These are phyloP conservation scores for Meleagris gallopavo DNA, from an alignment of 2,113 vertebrate genomes.

Conservation along the genomic window DNA sequence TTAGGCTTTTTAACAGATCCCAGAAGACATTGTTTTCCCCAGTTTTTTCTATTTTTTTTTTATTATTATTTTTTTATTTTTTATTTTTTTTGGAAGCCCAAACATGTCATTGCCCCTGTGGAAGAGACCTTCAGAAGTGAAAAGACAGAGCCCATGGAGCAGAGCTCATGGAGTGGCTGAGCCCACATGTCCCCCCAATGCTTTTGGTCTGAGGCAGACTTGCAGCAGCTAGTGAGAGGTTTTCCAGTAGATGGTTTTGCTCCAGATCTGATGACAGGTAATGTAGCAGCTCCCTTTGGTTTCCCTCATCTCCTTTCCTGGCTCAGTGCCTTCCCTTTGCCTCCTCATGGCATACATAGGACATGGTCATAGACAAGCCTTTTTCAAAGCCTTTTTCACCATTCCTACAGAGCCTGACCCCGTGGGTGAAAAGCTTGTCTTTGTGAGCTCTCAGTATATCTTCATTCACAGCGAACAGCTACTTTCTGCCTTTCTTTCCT, in stretches of 20 bases:
- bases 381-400: neutral
- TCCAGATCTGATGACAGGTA: neutral
- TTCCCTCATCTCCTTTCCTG: neutral
- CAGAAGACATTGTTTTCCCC: neutral
- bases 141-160: neutral
- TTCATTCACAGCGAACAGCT: neutral
- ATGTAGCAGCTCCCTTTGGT: neutral
- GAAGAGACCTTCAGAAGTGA: neutral
- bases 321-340: neutral
- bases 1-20: neutral
- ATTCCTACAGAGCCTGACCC: neutral
- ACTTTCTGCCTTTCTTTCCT: neutral
- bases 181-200: fast-evolving
- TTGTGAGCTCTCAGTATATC: neutral
- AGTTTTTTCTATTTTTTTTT: too few relatives aligned
- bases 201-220: neutral
- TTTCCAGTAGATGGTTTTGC: neutral
- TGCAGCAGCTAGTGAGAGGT: neutral
- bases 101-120: fast-evolving
- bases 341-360: fast-evolving
- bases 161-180: neutral
- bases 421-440: fast-evolving
- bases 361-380: neutral
- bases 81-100: too few relatives aligned
- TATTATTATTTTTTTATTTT: too few relatives aligned